A percentile compares a stretch with the other conserved stretches of the same genome.
Conservation (phyloP, 2,113 vertebrate species). For the Dicaeum eximium region DNA sequence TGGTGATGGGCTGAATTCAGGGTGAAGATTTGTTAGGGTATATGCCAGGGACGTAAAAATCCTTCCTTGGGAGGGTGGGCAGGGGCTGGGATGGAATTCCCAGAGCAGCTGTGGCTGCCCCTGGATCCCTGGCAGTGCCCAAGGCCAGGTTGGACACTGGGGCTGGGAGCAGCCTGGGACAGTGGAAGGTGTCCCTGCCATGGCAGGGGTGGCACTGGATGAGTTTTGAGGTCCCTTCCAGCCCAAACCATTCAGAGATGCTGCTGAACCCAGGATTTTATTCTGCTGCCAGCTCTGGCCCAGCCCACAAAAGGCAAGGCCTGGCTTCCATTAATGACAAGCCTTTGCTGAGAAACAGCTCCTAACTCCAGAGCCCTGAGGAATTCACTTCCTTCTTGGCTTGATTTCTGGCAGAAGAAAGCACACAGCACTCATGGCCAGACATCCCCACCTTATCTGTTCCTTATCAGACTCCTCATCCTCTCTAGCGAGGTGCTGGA, state of each 20-base stretch:
- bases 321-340: not conserved
- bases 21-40: not conserved
- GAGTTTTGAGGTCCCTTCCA: fast-evolving
- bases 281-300: not conserved
- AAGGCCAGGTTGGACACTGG: not conserved
- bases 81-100: no score
- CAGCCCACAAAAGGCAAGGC: not conserved
- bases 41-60: not conserved
- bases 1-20: not conserved
- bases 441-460: not conserved
- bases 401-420: not conserved
- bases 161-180: not conserved
- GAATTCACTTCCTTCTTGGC: not conserved
- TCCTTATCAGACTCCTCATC: not conserved
- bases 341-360: not conserved
- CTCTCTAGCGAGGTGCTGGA: not conserved
- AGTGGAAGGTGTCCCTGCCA: not conserved
- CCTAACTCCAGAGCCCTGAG: not conserved
- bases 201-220: not conserved
- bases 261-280: not conserved
- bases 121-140: not conserved
- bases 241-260: not conserved
- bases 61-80: not conserved
- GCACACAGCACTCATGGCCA: not conserved
- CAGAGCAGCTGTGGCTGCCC: not conserved